Conservation (phyloP, 2,113 vertebrate genomes). For the Felis chaus region DNA sequence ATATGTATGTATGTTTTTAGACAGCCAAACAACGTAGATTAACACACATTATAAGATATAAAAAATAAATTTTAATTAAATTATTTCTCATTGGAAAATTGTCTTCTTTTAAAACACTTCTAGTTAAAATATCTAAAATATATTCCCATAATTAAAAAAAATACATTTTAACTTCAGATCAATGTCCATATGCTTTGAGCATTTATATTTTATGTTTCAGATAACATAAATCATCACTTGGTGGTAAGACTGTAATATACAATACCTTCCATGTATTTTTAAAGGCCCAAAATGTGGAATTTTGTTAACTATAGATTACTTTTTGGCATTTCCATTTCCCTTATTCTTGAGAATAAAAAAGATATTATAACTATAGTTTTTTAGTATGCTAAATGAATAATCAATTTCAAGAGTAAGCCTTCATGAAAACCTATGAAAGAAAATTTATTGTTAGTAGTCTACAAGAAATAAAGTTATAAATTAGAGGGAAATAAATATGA, state of each 20-base stretch:
- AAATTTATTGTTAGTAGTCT: not conserved
- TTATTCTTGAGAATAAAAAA: conserved; percentile 25
- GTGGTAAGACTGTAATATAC: not conserved
- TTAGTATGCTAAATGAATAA: not conserved
- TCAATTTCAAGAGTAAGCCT: conserved; percentile 40
- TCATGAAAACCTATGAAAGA: not conserved
- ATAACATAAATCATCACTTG: conserved; percentile 34
- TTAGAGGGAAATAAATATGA: not conserved
- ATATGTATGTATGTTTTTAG: not conserved
- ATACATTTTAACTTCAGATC: conserved; percentile 48
- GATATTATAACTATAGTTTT: not conserved
- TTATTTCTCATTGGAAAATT: conserved; percentile 4
- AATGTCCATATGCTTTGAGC: not conserved
- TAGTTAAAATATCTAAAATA: not conserved
- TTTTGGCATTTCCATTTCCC: not conserved
- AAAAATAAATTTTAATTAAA: not conserved
- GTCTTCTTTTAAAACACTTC: not conserved
- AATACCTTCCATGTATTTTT: not conserved
- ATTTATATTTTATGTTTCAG: conserved; percentile 22
- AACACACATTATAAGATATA: not conserved
- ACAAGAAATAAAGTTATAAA: not conserved
- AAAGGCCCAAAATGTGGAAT: not conserved
- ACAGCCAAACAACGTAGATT: not conserved
- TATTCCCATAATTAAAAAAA: conserved; percentile 27
- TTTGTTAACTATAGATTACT: conserved; percentile 28